Evolutionary conservation across 2,888 invertebrate genomes (phyloP), one percentile per base, ranked within the genome.

Genomic region (Teleogryllus oceanicus): DNA sequence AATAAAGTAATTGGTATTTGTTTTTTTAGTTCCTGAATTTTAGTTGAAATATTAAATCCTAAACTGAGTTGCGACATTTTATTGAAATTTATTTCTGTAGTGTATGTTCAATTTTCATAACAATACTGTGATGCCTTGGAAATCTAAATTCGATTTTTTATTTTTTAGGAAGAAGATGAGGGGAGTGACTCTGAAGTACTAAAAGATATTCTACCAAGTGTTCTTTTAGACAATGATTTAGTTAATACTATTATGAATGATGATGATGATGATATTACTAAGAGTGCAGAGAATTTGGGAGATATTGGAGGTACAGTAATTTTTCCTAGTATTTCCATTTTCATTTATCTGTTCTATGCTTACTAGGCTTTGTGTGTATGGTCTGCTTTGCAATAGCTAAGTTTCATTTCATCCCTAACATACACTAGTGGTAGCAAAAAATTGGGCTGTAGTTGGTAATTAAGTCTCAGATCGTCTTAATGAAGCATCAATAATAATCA

Each of bases 231-330:
- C 84, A 91, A 90, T 79, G 92, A 92, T 84, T 86, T 92, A 79
- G 92, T 92, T 24, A 91, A 92, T 84, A 91, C 91, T 49, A 90
- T 92, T 80, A 92, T 92, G 90, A 92, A 91, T 84, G 91, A 92
- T 83, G 88, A 88, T 81, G 89, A 89, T 79, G 89, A 89, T 82
- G 90, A 90, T 80, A 86, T 89, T 50, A 87, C 87, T 12, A 90
- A 90, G 84, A 89, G 89, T 81, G 87, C 88, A 5, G 89, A 88
- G 80, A 88, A 88, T 13, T 85, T 90, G 77, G 89, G 89, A 62
- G 89, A 88, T 83, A 83, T 86, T 89, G 80, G 87, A 87, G 86
- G 87, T 88, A 84, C 81, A 13, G n/a, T 62, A 62, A 62, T 50
- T 81, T 37, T 37, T 50, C 49, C 49, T 77, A 37, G 2, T 78